These are phyloP conservation scores for Montipora cactus DNA, from an alignment of 64 coral and sea anemone species.

Conservation along the genomic window DNA sequence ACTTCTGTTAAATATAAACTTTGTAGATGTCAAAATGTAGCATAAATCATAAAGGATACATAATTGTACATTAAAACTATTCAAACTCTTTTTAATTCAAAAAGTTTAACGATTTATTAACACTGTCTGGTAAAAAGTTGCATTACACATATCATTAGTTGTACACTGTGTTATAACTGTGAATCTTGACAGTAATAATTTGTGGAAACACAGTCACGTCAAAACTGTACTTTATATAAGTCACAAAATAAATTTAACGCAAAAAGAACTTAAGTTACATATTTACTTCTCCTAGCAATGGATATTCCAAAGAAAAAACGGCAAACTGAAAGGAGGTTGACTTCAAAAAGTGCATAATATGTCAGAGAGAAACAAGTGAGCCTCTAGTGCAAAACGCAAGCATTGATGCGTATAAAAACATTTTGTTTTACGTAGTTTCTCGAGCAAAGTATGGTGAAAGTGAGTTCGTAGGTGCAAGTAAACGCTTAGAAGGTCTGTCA, in stretches of 20 bases:
- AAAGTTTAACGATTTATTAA: too few relatives aligned
- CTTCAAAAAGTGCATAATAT: constrained; percentile 53
- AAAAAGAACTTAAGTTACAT: background rate
- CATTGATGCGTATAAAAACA: too few relatives aligned
- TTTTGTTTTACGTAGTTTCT: background rate
- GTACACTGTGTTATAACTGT: too few relatives aligned
- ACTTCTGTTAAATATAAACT: too few relatives aligned
- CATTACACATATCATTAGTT: too few relatives aligned
- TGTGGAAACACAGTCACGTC: background rate
- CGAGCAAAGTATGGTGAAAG: constrained; percentile 37
- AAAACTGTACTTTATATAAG: background rate
- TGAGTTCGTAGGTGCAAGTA: constrained; percentile 8
- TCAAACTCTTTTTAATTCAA: too few relatives aligned
- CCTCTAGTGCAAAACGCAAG: background rate
- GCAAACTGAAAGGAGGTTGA: constrained; percentile 23
- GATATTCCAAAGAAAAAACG: constrained; percentile 63
- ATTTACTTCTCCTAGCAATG: constrained; percentile 25
- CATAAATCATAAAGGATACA: too few relatives aligned
- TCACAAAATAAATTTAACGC: background rate
- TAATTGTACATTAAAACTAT: too few relatives aligned
- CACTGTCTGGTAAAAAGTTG: too few relatives aligned
- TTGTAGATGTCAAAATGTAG: too few relatives aligned
- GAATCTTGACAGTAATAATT: too few relatives aligned
- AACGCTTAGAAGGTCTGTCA: constrained; percentile 37
- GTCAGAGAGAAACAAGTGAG: constrained; percentile 42